phyloP scores from a whole-genome alignment of 2,888 invertebrate genomes.

The Lamellibrachia columna region DNA sequence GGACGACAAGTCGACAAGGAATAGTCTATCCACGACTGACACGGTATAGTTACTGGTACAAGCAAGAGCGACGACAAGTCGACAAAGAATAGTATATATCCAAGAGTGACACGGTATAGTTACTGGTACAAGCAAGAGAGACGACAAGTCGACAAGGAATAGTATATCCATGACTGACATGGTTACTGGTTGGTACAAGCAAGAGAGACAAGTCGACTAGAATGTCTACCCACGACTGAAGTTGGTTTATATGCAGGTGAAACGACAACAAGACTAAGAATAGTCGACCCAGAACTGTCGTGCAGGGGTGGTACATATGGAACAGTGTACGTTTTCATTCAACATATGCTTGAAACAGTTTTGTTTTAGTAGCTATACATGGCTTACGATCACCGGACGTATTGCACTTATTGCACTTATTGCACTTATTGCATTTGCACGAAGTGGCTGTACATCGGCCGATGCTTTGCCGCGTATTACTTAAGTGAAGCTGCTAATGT shows the following conservation, averaged over 20 bases:
- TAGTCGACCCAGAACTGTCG: background rate
- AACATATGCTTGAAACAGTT: background rate
- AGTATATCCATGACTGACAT: no score
- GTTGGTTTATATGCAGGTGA: background rate
- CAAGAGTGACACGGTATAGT: background rate
- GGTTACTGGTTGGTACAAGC: no score
- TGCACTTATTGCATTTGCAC: background rate
- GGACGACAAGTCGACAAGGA: background rate
- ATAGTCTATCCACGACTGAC: background rate
- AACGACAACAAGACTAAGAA: background rate
- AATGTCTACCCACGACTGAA: background rate
- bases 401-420: no score
- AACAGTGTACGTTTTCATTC: background rate
- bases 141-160: no score
- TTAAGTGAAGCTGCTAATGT: background rate
- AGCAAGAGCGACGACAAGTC: no score
- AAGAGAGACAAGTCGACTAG: background rate
- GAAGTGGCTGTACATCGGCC: background rate
- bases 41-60: no score
- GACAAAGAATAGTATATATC: background rate
- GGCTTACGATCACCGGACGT: background rate
- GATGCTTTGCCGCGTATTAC: background rate
- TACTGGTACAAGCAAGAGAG: no score
- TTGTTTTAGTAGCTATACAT: background rate
- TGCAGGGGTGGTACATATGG: no score